Evolutionary conservation across 2,113 vertebrate genomes (phyloP), one percentile per base, ranked within the genome.

Genomic region (Chiloscyllium plagiosum): DNA sequence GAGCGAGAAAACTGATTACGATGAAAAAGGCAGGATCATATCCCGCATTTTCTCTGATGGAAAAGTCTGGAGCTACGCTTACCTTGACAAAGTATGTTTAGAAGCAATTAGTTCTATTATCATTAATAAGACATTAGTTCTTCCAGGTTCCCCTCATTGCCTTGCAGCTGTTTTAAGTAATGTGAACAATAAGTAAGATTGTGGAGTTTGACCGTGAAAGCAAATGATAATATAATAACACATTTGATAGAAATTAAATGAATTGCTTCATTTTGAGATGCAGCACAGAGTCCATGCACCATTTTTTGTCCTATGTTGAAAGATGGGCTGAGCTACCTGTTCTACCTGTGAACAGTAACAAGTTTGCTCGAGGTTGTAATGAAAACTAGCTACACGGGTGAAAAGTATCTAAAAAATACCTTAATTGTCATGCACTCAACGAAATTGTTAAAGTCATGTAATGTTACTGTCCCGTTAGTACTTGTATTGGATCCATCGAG

Each of bases 11-110:
- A 99, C 98, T 0, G 99, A 99, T 50, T 98, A 99, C 2, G 99
- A 99, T 96, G 97, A 98, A 70, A 99, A 98, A 96, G 99, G 99
- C 83, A 98, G 99, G 96, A 98, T 99, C 61, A 96, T 98, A 94
- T 99, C 99, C 0, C 98, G 99, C 90, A 98, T 99, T 96, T 99
- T 99, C 96, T 98, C 99, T 0, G 99, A 99, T 0, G 99, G 99
- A 61, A 99, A 99, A 96, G 98, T 99, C 65, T 99, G 99, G 99
- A 99, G 99, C 97, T 99, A 99, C 97, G 99, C 99, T 96, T 99
- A 99, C 96, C 98, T 99, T 1, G 99, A 99, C 97, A 99, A 99
- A 96, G 99, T 99, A 97, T 97, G 98, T 97, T 50, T 94, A 26
- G 8, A 65, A 37, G 1, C 26, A 68, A 50, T 68, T 42, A 94